Evolutionary conservation across 2,888 invertebrate genomes (phyloP).

Genomic region (Nemotelus pantherinus): DNA sequence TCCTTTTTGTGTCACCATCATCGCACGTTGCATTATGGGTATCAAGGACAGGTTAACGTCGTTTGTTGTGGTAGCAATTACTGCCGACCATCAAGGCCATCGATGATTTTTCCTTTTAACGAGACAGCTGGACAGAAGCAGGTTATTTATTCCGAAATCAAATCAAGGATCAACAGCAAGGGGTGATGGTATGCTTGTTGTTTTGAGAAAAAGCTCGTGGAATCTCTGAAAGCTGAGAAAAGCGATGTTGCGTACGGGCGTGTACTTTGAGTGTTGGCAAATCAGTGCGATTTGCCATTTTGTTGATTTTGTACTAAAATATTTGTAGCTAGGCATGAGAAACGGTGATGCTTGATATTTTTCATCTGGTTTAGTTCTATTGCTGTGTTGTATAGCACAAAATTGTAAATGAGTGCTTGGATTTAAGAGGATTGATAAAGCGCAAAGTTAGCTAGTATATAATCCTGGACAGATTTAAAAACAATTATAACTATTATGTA

Average conservation of each 20-base stretch:
- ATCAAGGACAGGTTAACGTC: neutral
- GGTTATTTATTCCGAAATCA: conserved; percentile 1
- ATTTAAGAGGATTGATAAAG: too few relatives aligned
- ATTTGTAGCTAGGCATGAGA: too few relatives aligned
- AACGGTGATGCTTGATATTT: too few relatives aligned
- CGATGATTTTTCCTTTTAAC: conserved; percentile 19
- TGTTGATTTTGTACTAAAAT: too few relatives aligned
- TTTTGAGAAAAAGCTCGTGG: neutral
- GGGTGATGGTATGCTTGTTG: neutral
- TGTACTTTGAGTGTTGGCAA: too few relatives aligned
- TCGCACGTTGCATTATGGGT: neutral
- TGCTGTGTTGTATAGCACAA: too few relatives aligned
- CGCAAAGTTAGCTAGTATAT: too few relatives aligned
- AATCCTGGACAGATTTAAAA: too few relatives aligned
- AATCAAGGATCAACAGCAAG: conserved; percentile 16
- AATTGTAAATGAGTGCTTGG: too few relatives aligned
- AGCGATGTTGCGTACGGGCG: too few relatives aligned
- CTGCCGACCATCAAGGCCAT: neutral
- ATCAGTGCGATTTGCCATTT: too few relatives aligned
- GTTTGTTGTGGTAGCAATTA: conserved; percentile 11
- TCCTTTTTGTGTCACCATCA: neutral
- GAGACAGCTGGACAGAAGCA: conserved; percentile 31
- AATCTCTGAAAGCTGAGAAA: conserved; percentile 13
- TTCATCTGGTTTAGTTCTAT: too few relatives aligned
- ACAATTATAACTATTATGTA: neutral